Percentiles rank a stretch among this genome's conserved stretches.
Conservation (phyloP, 2,797 vertebrate genomes). For the Holocentrus rufus region DNA sequence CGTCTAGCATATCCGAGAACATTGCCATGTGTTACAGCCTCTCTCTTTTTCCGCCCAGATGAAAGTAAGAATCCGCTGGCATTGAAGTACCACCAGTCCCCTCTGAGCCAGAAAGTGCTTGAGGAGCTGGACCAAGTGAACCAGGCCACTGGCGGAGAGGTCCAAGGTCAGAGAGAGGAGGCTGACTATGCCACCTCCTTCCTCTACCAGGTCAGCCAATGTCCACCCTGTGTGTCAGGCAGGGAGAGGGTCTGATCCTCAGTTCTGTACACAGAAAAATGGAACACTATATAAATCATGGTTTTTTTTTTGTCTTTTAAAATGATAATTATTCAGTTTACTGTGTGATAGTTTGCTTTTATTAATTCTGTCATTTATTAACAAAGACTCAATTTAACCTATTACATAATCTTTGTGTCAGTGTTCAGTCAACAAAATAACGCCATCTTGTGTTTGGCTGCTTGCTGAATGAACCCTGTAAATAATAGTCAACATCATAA, state of each 20-base stretch:
- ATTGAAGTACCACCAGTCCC: conserved; percentile 70
- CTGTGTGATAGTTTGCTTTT: background rate
- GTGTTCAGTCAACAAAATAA: conserved; percentile 11
- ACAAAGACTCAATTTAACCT: conserved; percentile 16
- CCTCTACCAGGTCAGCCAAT: conserved; percentile 78
- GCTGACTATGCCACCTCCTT: conserved; percentile 79
- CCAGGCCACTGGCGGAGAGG: background rate
- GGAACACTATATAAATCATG: background rate
- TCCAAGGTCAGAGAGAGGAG: conserved; percentile 12
- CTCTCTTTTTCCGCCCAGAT: conserved; percentile 26
- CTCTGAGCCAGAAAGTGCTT: conserved; percentile 56
- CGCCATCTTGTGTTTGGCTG: background rate
- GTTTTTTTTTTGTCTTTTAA: background rate
- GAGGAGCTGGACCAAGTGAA: conserved; percentile 72
- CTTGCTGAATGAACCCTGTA: conserved; percentile 37
- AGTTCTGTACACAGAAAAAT: background rate
- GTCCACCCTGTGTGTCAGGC: background rate
- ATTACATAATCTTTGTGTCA: conserved; percentile 6
- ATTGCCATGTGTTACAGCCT: background rate
- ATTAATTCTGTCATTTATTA: conserved; percentile 5
- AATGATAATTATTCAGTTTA: background rate
- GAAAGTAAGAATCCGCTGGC: conserved; percentile 64
- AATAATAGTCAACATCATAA: conserved; percentile 34
- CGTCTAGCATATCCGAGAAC: conserved; percentile 9
- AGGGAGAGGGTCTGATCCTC: too few species aligned